Base-by-base conservation (phyloP, 2,113 vertebrate genomes). In the Carassius gibelio region DNA sequence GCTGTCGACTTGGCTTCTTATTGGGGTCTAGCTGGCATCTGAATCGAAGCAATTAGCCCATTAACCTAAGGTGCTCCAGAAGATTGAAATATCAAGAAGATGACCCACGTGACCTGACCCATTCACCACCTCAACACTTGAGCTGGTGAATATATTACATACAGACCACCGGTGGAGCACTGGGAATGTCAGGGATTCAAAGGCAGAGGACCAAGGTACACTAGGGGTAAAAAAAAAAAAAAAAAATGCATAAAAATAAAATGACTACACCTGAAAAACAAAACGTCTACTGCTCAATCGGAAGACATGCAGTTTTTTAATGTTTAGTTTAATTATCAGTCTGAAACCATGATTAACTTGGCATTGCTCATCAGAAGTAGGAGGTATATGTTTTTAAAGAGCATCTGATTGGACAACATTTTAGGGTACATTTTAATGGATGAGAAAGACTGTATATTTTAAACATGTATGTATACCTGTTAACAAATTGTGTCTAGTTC, bases 71-170 rank as follows among this genome's bases (percentile, higher is more conserved):
- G 19, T 57, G 30, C 81, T 71, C 81, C 11, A 36, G 81, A 72
- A 66, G 30, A 72, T 38, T 38, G 66, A 57, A 48, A 72, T 72
- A 69, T 71, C 66, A 82, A 57, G 50, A 34, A 3, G 30, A 57
- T 30, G 15, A 82, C 81, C 81, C 81, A n/a, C 23, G 50, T 72
- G 66, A 82, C 66, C 66, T 82, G 66, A 55, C 81, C 79, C 42
- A 1, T 68, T 26, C 26, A 26, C 26, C 79, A 81, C 62, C 66
- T 82, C 57, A 72, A 55, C 30, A 23, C 30, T 82, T 15, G 55
- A 78, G 76, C 30, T 61, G 76, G 52, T 59, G 21, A 78, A 61
- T 1, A 10, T 59, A 23, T 77, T 42, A 81, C n/a, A 23, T 3
- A 30, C 4, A 81, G 42, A 42, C 14, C 78, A 81, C 59, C 10